Evolutionary conservation across 2,797 vertebrate genomes (phyloP), one percentile per base, ranked within the genome.

Genomic region (Micropoecilia bifurca): DNA sequence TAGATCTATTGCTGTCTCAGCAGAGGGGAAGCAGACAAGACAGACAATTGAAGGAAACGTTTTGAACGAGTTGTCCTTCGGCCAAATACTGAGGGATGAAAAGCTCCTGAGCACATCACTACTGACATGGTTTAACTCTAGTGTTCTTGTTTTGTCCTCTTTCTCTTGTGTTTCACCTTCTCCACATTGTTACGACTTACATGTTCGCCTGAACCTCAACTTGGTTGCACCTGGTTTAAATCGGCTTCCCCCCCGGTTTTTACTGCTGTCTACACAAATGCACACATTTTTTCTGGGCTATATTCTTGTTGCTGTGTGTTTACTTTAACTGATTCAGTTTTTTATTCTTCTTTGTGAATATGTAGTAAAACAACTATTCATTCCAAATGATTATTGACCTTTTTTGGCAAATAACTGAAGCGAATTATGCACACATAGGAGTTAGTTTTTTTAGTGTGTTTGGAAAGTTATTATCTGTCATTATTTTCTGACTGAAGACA

Each of bases 301-400:
- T 74, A 12, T 55, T 61, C 55, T 48, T 78, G 85, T 83, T 79
- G 59, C 74, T 82, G 79, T 85, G 86, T 75, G 18, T 75, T 69
- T 71, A 74, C 66, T 86, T 79, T 81, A 73, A 71, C 69, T 76
- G 63, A 73, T 87, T 79, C 41, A 82, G 68, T 83, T 81, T 82
- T 81, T 89, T 36, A 82, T 91, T 92, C 89, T 74, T 91, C 83
- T 89, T 86, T 89, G 75, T 87, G 81, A 91, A 87, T 91, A 89
- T 92, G 81, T 83, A 79, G 76, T 79, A 77, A 86, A 81, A 84
- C 71, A 80, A 82, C 86, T 72, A 80, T 85, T 75, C 36, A 86
- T 83, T 85, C 71, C 81, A 87, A 88, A 87, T 82, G 66, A 83
- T 84, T 83, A 90, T 91, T 80, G 68, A 85, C 88, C 82, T 77